Conservation (phyloP, 2,113 vertebrate genomes). For the Tragelaphus buxtoni region DNA sequence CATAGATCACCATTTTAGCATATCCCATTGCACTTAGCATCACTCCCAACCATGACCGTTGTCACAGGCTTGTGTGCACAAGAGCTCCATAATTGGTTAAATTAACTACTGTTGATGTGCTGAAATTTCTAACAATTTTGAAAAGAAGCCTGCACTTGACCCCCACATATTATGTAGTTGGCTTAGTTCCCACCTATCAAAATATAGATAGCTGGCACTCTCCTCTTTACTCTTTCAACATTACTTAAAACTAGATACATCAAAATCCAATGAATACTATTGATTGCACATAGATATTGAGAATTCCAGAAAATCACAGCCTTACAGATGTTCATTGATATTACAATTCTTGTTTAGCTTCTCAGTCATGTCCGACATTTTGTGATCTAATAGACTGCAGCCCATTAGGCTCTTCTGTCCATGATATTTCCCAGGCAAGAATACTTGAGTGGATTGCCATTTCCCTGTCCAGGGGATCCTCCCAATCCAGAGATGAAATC, state of each 20-base stretch:
- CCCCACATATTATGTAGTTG: neutral
- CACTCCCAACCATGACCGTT: neutral
- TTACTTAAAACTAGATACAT: neutral
- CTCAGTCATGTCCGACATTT: neutral
- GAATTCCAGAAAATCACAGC: neutral
- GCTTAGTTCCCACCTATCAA: neutral
- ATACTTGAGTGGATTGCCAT: neutral
- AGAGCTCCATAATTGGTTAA: neutral
- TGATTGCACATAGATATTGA: neutral
- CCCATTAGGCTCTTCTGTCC: neutral
- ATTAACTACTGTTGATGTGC: too few relatives aligned
- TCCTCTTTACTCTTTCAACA: neutral
- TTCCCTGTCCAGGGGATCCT: neutral
- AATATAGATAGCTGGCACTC: neutral
- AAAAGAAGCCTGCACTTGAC: neutral
- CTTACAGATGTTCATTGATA: neutral
- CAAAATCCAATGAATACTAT: neutral
- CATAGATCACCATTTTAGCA: neutral
- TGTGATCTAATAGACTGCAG: neutral
- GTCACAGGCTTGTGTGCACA: accelerated
- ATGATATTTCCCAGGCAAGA: neutral
- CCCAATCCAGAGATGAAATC: neutral
- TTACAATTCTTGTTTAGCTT: neutral
- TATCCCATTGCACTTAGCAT: neutral
- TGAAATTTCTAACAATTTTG: neutral